Evolutionary conservation across 2,113 vertebrate genomes (phyloP).

Genomic region (Prionailurus bengalensis): DNA sequence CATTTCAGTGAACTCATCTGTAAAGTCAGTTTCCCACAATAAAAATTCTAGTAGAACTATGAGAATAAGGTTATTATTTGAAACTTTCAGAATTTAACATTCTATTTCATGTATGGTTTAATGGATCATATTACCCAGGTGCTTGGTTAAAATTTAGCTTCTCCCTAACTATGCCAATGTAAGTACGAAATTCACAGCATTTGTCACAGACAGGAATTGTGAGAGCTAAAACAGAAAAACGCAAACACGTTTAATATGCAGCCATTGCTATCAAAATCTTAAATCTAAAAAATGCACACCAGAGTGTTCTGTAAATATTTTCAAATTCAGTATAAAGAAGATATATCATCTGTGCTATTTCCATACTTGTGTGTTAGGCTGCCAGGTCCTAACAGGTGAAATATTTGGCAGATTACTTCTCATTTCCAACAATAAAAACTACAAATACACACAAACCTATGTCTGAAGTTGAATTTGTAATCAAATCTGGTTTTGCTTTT

Average conservation of each 20-base stretch:
- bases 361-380: background rate
- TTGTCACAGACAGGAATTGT: background rate
- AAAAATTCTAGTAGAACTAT: background rate
- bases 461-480: background rate
- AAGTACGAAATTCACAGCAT: constrained; percentile 25
- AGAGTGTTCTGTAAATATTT: constrained; percentile 4
- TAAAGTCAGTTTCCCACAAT: background rate
- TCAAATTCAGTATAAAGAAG: background rate
- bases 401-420: background rate
- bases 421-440: constrained; percentile 43
- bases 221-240: background rate
- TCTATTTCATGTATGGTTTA: background rate
- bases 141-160: background rate
- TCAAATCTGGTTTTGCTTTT: background rate
- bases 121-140: background rate
- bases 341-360: background rate
- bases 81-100: constrained; percentile 11
- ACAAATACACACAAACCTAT: background rate
- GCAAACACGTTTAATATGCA: background rate
- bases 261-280: background rate
- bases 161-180: background rate
- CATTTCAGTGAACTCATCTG: background rate
- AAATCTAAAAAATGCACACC: background rate
- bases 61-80: background rate
- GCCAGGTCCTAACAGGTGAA: background rate